These are phyloP conservation scores for Choristoneura fumiferana DNA, from an alignment of 1,140 invertebrate species.

Conservation along the genomic window DNA sequence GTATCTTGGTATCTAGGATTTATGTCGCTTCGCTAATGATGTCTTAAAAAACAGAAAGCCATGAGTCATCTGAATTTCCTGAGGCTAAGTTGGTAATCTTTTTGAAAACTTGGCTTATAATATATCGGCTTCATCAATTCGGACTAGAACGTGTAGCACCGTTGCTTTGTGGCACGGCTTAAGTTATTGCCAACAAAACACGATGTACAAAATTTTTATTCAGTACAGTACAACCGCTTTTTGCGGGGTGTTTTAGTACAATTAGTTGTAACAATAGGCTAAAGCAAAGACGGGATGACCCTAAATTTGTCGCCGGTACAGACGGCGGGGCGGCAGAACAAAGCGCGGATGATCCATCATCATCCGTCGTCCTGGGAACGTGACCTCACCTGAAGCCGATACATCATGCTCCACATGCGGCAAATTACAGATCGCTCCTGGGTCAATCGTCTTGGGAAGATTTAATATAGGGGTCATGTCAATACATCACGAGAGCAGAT, in stretches of 20 bases:
- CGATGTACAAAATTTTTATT: background rate
- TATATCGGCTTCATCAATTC: slow-evolving; percentile 2
- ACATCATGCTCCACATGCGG: slow-evolving; percentile 47
- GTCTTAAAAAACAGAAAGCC: slow-evolving; percentile 17
- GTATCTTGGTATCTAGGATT: slow-evolving; percentile 15
- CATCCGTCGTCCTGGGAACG: slow-evolving; percentile 63
- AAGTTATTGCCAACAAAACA: background rate
- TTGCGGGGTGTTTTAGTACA: slow-evolving; percentile 35
- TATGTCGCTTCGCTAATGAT: slow-evolving; percentile 15
- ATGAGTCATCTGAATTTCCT: slow-evolving; percentile 14
- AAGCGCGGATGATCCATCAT: slow-evolving; percentile 67
- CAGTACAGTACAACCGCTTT: background rate
- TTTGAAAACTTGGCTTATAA: background rate
- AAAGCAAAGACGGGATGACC: slow-evolving; percentile 50
- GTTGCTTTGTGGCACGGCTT: background rate
- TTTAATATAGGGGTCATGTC: slow-evolving; percentile 20
- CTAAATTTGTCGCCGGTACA: slow-evolving; percentile 66
- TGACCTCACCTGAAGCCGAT: slow-evolving; percentile 64
- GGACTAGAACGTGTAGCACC: background rate
- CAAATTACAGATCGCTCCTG: slow-evolving; percentile 39
- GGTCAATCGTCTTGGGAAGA: slow-evolving; percentile 19
- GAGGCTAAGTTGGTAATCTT: slow-evolving; percentile 5
- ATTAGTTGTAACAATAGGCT: slow-evolving; percentile 35
- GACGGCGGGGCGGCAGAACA: slow-evolving; percentile 47
- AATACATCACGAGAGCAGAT: background rate